phyloP scores from a whole-genome alignment of 2,888 invertebrate species.

The Acronicta alni region DNA sequence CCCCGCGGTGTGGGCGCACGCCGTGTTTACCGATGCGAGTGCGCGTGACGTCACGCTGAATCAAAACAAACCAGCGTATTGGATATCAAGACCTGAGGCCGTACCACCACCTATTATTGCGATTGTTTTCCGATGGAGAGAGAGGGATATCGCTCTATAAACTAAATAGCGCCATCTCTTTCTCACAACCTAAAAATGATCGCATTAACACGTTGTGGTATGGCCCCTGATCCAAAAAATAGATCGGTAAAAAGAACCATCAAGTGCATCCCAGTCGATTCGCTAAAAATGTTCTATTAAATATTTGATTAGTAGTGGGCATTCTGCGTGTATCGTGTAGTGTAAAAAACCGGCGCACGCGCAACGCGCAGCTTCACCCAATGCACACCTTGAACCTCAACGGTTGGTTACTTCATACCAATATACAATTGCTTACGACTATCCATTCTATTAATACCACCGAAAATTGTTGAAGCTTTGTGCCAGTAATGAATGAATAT shows the following conservation, averaged over 20 bases:
- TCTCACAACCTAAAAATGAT: no score
- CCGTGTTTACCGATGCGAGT: conserved; percentile 32
- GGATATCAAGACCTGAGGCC: conserved; percentile 4
- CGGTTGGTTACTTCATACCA: conserved; percentile 26
- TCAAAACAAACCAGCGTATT: conserved; percentile 30
- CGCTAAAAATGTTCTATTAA: no score
- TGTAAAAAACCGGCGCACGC: conserved; percentile 3
- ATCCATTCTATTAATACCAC: conserved; percentile 2
- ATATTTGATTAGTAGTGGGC: neutral
- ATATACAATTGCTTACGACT: conserved; percentile 2
- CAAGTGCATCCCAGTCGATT: no score
- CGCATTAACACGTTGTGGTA: no score
- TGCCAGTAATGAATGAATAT: neutral
- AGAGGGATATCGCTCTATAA: no score
- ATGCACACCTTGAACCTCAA: conserved; percentile 44
- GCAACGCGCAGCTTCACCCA: conserved; percentile 7
- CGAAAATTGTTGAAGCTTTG: neutral
- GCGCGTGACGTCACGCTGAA: conserved; percentile 34
- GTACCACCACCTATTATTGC: no score
- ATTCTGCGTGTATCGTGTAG: conserved; percentile 3
- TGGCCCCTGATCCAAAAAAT: neutral
- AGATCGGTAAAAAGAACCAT: neutral
- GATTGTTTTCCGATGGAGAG: no score
- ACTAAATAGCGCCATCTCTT: no score
- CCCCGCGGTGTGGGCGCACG: conserved; percentile 29